Evolutionary conservation across 2,888 invertebrate genomes (phyloP), one percentile per base, ranked within the genome.

Genomic region (Phragmatobia fuliginosa): DNA sequence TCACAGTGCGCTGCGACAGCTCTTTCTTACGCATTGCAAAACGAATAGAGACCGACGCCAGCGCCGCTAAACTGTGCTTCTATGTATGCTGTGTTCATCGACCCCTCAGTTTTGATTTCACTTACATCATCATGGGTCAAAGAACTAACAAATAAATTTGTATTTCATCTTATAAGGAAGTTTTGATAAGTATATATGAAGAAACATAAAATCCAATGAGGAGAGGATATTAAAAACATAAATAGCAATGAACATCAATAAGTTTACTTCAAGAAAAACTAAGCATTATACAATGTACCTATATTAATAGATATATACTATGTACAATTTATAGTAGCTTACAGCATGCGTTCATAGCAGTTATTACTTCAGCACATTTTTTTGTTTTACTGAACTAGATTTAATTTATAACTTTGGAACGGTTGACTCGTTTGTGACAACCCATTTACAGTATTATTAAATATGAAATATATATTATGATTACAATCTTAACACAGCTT

Each of bases 231-330:
- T 28, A 33, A 58, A 33, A 16, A 36, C 25, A 7, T 33, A 62
- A 71, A 62, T 72, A 76, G 76, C 33, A 76, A 62, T 78, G 72
- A 91, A 90, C 89, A 90, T 91, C 90, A 88, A 90, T 89, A 92
- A 84, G 78, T 92, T 92, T 91, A 91, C 84, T 93, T 91, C 89
- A 91, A 89, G 88, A 91, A 92, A 89, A 87, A 88, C 90, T 92
- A 92, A 91, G 90, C 90, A 89, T 90, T 91, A 87, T 89, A 90
- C 87, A 91, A 86, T 89, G 87, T 88, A 77, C 83, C 85, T 84
- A 84, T 78, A 75, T 79, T 80, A 79, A 79, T 73, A 82, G 79
- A 83, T 80, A 83, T 72, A 65, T 80, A 79, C 81, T 85, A 85
- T 84, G 78, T 84, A 84, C 84, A 84, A 82, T 83, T 78, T 56